Conservation (phyloP, 1,140 invertebrate species). For the Daktulosphaira vitifoliae region DNA sequence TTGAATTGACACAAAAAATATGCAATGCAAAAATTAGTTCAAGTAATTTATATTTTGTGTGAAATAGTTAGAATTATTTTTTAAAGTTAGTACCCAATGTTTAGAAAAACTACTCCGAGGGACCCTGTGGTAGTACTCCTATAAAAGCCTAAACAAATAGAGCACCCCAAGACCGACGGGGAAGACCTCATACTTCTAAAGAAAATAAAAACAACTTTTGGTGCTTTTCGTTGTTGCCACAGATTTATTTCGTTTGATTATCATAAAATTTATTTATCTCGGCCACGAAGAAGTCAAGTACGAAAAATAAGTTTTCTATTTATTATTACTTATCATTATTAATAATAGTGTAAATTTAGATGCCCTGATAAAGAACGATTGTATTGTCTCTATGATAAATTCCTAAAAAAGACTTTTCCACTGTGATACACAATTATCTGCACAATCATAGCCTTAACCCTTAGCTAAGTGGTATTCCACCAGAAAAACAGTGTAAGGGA, state of each 20-base stretch:
- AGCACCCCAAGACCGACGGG: background rate
- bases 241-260: slow-evolving; percentile 26
- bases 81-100: too few relatives aligned
- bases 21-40: slow-evolving; percentile 2
- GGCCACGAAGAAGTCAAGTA: too few relatives aligned
- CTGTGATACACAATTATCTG: too few relatives aligned
- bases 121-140: slow-evolving; percentile 15
- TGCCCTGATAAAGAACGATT: slow-evolving; percentile 23
- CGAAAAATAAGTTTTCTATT: too few relatives aligned
- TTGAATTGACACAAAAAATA: slow-evolving; percentile 26
- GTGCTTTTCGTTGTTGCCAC: slow-evolving; percentile 11
- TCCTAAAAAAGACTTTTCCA: background rate
- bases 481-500: too few relatives aligned
- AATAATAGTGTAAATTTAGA: background rate
- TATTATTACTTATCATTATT: too few relatives aligned
- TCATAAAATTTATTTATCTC: slow-evolving; percentile 3
- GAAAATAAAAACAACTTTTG: slow-evolving; percentile 1
- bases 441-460: too few relatives aligned
- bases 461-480: too few relatives aligned
- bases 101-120: too few relatives aligned
- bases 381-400: slow-evolving; percentile 1
- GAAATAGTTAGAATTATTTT: too few relatives aligned
- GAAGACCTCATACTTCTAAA: background rate
- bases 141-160: background rate
- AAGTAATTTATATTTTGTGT: too few relatives aligned